phyloP scores from a whole-genome alignment of 2,888 invertebrate genomes.

The Nipponacmea schrenckii region DNA sequence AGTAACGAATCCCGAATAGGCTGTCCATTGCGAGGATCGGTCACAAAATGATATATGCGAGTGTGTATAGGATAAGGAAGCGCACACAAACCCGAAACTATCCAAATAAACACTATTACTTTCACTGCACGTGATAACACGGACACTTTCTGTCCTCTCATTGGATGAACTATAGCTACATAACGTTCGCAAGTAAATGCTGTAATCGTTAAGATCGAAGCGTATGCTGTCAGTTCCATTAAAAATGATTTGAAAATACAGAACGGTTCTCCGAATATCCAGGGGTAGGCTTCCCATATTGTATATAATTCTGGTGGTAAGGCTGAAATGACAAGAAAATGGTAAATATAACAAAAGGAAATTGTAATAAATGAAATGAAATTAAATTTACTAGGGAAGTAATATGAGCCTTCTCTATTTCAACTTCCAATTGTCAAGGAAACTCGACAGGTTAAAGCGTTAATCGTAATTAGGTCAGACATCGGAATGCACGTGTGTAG shows the following conservation, averaged over 20 bases:
- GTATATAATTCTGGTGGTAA: slow-evolving; percentile 69
- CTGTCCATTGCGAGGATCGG: slow-evolving; percentile 34
- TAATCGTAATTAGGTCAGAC: too few species aligned
- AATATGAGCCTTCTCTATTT: too few species aligned
- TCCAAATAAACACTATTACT: slow-evolving; percentile 88
- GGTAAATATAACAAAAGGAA: not conserved
- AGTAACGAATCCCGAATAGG: slow-evolving; percentile 49
- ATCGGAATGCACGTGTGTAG: too few species aligned
- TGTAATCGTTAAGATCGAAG: slow-evolving; percentile 90
- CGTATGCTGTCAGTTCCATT: slow-evolving; percentile 80
- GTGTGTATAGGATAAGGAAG: slow-evolving; percentile 63
- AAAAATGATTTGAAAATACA: slow-evolving; percentile 69
- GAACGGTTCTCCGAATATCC: slow-evolving; percentile 67
- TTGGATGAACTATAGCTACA: slow-evolving; percentile 89
- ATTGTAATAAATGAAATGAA: not conserved
- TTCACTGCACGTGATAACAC: slow-evolving; percentile 82
- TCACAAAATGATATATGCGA: slow-evolving; percentile 48
- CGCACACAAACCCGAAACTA: slow-evolving; percentile 80
- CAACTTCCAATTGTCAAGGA: too few species aligned
- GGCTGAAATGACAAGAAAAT: slow-evolving; percentile 55
- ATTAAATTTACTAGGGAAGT: not conserved
- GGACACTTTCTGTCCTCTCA: slow-evolving; percentile 84
- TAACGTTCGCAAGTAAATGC: slow-evolving; percentile 90
- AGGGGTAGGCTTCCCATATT: slow-evolving; percentile 70
- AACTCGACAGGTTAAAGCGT: too few species aligned